Base-by-base conservation (phyloP, 2,113 vertebrate species). In the Chloropsis hardwickii region DNA sequence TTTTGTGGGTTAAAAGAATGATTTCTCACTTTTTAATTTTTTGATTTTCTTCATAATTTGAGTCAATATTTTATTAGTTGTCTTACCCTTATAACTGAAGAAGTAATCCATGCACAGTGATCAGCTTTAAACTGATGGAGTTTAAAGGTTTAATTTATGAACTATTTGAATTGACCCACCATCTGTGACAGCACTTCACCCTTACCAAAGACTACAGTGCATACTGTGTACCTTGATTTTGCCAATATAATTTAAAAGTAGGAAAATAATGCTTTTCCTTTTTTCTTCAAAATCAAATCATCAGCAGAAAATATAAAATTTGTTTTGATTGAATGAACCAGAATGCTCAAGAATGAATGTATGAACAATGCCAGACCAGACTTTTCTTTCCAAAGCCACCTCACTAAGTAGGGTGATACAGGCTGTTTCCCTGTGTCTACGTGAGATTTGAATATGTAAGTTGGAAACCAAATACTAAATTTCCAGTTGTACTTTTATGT, bases 391-490 rank as follows among this genome's bases (percentile, higher is more conserved):
- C 20, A 78, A 73, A 76, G 6, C 11, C 20, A 50, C 6, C 2
- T 61, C 33, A 45, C 23, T 58, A 70, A 73, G 6, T 20, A 31
- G 5, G 47, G 8, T 24, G 12, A n/a, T 13, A 29, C 5, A 11
- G 7, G 4, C 24, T 33, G 3, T 81, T 77, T 65, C 27, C 14
- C 6, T 37, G 12, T 44, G 2, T 40, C 9, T 18, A 1, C 37
- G 11, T 31, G 15, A 1, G 1, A 1, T 82, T 60, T 53, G 17
- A 56, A 11, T 27, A 11, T 10, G 2, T 47, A 69, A 45, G 2
- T 4, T 66, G 18, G 39, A 90, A 84, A 73, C 12, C 14, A 74
- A 65, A 74, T 42, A 18, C 1, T 65, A 66, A 18, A 23, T 86
- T 77, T 71, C 13, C 12, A 45, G 23, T 39, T 54, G 3, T 12